Conservation (phyloP, 2,113 vertebrate genomes). For the Alligator mississippiensis region DNA sequence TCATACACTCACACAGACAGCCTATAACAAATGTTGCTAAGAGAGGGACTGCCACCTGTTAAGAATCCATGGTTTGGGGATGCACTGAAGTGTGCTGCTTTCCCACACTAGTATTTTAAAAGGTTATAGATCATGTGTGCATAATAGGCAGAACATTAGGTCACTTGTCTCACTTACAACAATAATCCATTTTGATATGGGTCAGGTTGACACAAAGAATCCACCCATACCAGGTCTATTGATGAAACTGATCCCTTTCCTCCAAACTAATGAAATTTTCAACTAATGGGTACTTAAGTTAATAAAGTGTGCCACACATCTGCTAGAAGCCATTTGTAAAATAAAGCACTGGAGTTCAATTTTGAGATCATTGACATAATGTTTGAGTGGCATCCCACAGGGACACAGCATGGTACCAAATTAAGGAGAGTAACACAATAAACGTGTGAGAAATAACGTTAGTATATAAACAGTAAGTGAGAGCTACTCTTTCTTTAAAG, state of each 20-base stretch:
- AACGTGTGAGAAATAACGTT: constrained; percentile 82
- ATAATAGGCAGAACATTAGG: constrained; percentile 89
- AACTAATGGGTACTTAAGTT: constrained; percentile 86
- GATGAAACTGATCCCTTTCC: constrained; percentile 85
- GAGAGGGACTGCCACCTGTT: constrained; percentile 85
- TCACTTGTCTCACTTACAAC: constrained; percentile 90
- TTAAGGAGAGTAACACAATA: constrained; percentile 85
- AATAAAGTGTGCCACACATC: constrained; percentile 90
- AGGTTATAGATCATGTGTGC: constrained; percentile 90
- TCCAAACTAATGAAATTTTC: constrained; percentile 91
- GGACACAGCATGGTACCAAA: constrained; percentile 78
- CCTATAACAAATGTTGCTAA: constrained; percentile 88
- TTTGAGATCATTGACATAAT: constrained; percentile 84
- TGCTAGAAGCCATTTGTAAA: constrained; percentile 82
- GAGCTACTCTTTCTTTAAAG: constrained; percentile 73
- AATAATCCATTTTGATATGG: constrained; percentile 90
- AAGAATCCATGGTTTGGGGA: constrained; percentile 82
- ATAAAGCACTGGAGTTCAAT: constrained; percentile 82
- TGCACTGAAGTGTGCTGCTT: constrained; percentile 82
- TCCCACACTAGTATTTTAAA: constrained; percentile 91
- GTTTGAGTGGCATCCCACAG: constrained; percentile 83
- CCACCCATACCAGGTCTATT: constrained; percentile 85
- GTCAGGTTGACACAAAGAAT: constrained; percentile 87
- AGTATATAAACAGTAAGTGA: constrained; percentile 78
- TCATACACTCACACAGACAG: constrained; percentile 75